Percentiles rank a stretch among this genome's conserved stretches.
These are phyloP conservation scores for Pedionomus torquatus DNA, from an alignment of 2,113 vertebrate genomes.

Conservation along the genomic window DNA sequence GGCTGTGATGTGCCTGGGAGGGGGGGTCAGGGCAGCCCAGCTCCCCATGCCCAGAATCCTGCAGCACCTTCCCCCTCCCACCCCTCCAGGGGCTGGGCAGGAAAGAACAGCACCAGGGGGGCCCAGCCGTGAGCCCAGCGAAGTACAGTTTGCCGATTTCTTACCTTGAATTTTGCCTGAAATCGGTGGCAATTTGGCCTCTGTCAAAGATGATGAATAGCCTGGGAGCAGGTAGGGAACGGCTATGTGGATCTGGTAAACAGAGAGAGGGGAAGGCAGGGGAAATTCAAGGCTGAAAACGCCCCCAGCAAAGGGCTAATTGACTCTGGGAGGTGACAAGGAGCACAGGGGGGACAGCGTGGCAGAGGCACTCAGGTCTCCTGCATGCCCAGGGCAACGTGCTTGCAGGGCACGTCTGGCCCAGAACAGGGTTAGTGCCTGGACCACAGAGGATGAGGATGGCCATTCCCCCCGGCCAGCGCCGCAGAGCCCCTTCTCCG, in stretches of 20 bases:
- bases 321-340: neutral
- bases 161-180: conserved; percentile 9
- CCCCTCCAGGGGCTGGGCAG: neutral
- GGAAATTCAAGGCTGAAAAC: neutral
- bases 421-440: neutral
- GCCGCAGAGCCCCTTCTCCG: neutral
- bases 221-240: neutral
- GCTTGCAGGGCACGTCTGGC: neutral
- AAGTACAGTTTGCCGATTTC: neutral
- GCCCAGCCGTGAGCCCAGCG: neutral
- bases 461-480: fast-evolving
- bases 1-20: neutral
- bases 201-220: neutral
- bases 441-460: neutral
- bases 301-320: neutral
- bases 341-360: fast-evolving
- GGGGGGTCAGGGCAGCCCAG: neutral
- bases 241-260: neutral
- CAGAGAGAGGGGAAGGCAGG: neutral
- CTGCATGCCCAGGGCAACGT: fast-evolving
- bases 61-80: neutral
- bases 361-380: neutral
- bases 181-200: neutral
- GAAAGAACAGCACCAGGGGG: neutral
- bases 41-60: neutral